These are phyloP conservation scores for Larimichthys polyactis DNA, from an alignment of 2,113 vertebrate species.

Conservation along the genomic window DNA sequence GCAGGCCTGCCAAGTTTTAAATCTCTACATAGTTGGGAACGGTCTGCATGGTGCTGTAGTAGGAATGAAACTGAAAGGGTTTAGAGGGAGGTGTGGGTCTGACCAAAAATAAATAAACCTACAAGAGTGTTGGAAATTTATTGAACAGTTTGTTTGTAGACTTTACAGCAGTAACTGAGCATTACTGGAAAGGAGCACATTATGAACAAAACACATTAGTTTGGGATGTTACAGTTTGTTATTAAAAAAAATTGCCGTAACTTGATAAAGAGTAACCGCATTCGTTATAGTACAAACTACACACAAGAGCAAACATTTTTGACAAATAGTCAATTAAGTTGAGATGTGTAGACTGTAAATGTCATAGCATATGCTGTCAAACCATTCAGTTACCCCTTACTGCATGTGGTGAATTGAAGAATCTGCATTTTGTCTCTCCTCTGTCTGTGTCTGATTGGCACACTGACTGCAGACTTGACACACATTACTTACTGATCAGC, in stretches of 20 bases:
- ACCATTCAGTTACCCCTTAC: not conserved
- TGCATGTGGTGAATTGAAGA: not conserved
- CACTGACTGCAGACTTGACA: conserved; percentile 8
- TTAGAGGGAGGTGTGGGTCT: not conserved
- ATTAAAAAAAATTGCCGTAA: too few relatives aligned
- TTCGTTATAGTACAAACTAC: too few relatives aligned
- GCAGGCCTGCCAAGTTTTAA: not conserved
- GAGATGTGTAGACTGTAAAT: not conserved
- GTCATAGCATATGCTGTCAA: not conserved
- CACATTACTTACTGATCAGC: not conserved
- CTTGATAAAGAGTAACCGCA: too few relatives aligned
- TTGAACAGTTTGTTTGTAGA: not conserved
- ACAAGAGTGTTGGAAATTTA: not conserved
- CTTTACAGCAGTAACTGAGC: not conserved
- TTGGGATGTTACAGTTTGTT: not conserved
- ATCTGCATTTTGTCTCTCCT: not conserved
- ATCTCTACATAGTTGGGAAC: not conserved
- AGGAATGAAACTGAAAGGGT: not conserved
- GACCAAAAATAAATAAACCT: not conserved
- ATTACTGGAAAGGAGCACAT: not conserved
- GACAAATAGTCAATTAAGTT: not conserved
- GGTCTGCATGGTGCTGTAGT: not conserved
- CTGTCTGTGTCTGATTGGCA: not conserved
- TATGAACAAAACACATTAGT: not conserved
- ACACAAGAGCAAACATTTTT: too few relatives aligned